phyloP scores from a whole-genome alignment of 2,888 invertebrate species.

The Drosophila anceps region DNA sequence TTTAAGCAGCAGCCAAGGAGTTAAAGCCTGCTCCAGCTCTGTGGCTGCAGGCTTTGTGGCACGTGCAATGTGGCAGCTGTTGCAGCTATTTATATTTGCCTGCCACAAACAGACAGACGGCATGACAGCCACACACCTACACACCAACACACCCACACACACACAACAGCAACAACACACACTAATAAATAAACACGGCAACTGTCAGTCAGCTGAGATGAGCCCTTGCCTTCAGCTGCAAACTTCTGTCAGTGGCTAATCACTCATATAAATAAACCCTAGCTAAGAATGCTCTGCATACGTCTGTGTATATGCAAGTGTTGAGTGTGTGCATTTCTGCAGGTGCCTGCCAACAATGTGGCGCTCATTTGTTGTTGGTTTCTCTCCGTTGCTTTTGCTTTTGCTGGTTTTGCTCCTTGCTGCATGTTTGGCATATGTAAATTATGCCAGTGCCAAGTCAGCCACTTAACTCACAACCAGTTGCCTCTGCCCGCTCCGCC shows the following conservation, averaged over 20 bases:
- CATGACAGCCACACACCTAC: constrained; percentile 23
- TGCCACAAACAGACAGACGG: constrained; percentile 65
- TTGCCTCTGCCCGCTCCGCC: not conserved
- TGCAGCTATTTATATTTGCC: constrained; percentile 67
- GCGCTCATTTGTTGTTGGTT: constrained; percentile 49
- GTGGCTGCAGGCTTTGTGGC: constrained; percentile 20
- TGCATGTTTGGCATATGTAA: constrained; percentile 75
- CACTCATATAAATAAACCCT: constrained; percentile 76
- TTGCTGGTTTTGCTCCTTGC: constrained; percentile 18
- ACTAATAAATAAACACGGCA: constrained; percentile 77
- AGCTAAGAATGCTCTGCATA: constrained; percentile 22
- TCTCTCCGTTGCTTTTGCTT: not conserved
- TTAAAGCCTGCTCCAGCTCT: constrained; percentile 23
- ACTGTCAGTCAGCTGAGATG: constrained; percentile 33
- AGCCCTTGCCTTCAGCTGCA: constrained; percentile 18
- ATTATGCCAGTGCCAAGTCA: constrained; percentile 78
- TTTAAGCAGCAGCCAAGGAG: constrained; percentile 34
- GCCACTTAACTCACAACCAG: constrained; percentile 61
- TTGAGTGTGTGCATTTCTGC: constrained; percentile 32
- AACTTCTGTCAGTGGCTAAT: constrained; percentile 66
- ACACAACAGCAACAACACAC: constrained; percentile 51
- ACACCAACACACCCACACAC: constrained; percentile 34
- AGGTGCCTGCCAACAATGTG: constrained; percentile 58
- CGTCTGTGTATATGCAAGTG: constrained; percentile 9
- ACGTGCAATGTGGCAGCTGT: constrained; percentile 47